Conservation (phyloP, 2,797 vertebrate species). For the Podargus strigoides region DNA sequence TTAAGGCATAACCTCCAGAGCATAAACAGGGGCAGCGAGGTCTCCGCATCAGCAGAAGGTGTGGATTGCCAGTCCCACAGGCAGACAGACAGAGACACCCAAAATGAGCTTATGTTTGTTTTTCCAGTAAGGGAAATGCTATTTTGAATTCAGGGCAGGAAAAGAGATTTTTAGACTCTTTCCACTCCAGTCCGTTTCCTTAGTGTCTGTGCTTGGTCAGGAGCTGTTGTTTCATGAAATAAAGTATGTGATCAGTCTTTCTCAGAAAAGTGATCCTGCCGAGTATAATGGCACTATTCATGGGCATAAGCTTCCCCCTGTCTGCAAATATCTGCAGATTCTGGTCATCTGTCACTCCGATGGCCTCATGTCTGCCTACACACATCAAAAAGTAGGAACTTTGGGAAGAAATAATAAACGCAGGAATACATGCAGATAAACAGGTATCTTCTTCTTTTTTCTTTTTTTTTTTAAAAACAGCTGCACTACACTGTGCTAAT, state of each 20-base stretch:
- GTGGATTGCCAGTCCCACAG: constrained; percentile 8
- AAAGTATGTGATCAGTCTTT: background rate
- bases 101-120: constrained; percentile 51
- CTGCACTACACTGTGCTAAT: background rate
- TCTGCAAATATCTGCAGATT: background rate
- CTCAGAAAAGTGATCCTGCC: background rate
- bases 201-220: background rate
- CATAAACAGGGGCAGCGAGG: background rate
- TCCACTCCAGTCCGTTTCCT: background rate
- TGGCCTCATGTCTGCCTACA: background rate
- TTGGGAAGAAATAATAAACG: background rate
- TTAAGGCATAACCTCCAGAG: background rate
- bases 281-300: constrained; percentile 20
- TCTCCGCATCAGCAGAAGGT: background rate
- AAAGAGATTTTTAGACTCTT: constrained; percentile 53
- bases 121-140: constrained; percentile 44
- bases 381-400: background rate
- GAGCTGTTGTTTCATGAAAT: background rate
- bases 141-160: constrained; percentile 51
- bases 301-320: background rate
- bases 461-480: background rate
- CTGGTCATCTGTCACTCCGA: background rate
- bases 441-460: background rate
- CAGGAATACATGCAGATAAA: background rate
- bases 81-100: constrained; percentile 27